Evolutionary conservation across 1,140 invertebrate genomes (phyloP).

Genomic region (Euura saliciscinereae): DNA sequence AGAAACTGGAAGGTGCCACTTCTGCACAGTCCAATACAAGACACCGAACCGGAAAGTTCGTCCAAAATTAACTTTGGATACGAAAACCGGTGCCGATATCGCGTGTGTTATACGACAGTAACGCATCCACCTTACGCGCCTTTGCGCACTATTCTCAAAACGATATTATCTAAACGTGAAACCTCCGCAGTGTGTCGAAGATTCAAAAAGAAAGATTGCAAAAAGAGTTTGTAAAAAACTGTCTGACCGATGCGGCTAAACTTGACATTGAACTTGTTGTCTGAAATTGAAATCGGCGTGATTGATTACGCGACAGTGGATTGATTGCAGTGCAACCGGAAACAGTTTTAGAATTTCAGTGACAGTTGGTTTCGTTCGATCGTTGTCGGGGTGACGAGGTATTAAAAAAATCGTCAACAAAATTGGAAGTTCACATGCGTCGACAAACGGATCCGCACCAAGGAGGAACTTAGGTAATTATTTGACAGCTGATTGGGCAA

Average conservation of each 20-base stretch:
- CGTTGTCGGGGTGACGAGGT: too few species aligned
- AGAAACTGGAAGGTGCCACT: conserved; percentile 58
- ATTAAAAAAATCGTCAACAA: neutral
- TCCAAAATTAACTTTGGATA: conserved; percentile 35
- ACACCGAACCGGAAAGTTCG: conserved; percentile 58
- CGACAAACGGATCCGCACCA: neutral
- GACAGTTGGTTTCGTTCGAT: too few species aligned
- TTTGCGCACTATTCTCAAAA: conserved; percentile 21
- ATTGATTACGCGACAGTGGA: too few species aligned
- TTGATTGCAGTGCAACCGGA: too few species aligned
- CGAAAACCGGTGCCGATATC: neutral
- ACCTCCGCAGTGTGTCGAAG: too few species aligned
- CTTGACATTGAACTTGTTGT: too few species aligned
- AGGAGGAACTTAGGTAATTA: conserved; percentile 1
- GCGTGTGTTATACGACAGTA: neutral
- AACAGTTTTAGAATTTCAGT: too few species aligned
- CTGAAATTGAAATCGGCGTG: too few species aligned
- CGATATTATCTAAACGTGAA: too few species aligned
- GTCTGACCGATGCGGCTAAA: too few species aligned
- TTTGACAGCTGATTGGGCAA: neutral
- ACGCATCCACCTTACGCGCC: conserved; percentile 27
- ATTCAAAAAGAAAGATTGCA: too few species aligned
- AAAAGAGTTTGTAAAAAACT: too few species aligned
- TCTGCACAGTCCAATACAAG: conserved; percentile 59
- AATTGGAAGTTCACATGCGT: conserved; percentile 3